Evolutionary conservation across 1,140 invertebrate genomes (phyloP).

Genomic region (Uloborus diversus): DNA sequence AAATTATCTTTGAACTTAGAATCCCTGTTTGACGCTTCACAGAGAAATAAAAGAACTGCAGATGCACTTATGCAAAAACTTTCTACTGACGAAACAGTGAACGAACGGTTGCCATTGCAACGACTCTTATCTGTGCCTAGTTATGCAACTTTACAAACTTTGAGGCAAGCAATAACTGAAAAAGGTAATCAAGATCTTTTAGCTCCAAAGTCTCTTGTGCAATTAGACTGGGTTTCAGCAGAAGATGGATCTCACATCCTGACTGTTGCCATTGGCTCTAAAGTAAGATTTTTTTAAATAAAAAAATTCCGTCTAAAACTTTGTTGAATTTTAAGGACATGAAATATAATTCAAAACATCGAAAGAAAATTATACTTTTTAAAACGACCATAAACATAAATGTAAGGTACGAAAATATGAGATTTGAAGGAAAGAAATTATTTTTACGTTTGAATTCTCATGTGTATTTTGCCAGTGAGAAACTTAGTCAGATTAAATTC

Average conservation of each 20-base stretch:
- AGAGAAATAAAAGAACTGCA: constrained; percentile 70
- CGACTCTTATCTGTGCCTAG: constrained; percentile 85
- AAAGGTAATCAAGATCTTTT: constrained; percentile 88
- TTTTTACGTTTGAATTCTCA: no score
- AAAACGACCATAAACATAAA: no score
- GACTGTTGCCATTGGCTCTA: constrained; percentile 94
- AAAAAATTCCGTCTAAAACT: no score
- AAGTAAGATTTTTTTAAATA: constrained; percentile 67
- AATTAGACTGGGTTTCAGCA: constrained; percentile 98
- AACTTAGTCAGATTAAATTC: no score
- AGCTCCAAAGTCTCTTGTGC: constrained; percentile 77
- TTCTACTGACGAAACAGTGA: constrained; percentile 28
- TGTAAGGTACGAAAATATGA: no score
- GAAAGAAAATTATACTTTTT: no score
- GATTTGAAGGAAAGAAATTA: no score
- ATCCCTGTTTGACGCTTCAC: constrained; percentile 82
- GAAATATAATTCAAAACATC: no score
- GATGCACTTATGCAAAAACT: constrained; percentile 53
- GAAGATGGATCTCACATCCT: constrained; percentile 98
- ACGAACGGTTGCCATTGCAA: constrained; percentile 54
- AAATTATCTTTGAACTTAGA: constrained; percentile 80
- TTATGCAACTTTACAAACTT: constrained; percentile 88
- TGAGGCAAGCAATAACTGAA: constrained; percentile 88
- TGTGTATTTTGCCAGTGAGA: no score
- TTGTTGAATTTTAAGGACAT: no score